Conservation (phyloP, 2,797 vertebrate genomes). For the Smutsia gigantea region DNA sequence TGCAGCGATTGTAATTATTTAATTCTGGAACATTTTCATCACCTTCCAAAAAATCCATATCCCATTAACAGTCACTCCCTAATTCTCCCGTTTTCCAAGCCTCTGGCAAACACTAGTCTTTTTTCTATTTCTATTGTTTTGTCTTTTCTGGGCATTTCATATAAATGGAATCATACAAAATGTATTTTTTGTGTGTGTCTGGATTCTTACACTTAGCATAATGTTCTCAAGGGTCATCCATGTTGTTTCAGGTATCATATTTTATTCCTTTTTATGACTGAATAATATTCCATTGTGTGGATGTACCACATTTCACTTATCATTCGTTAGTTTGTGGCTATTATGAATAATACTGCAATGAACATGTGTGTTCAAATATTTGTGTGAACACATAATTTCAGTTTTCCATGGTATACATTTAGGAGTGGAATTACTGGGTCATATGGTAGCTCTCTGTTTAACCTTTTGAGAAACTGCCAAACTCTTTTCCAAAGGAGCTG, state of each 20-base stretch:
- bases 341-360: neutral
- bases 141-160: neutral
- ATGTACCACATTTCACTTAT: neutral
- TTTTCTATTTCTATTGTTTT: neutral
- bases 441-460: neutral
- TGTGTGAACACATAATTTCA: neutral
- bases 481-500: neutral
- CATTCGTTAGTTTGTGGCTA: neutral
- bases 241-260: neutral
- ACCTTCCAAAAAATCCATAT: neutral
- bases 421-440: neutral
- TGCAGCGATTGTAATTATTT: neutral
- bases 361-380: constrained; percentile 12
- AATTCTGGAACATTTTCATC: neutral
- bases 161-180: neutral
- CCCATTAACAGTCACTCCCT: neutral
- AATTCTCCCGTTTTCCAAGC: neutral
- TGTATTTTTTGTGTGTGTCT: neutral
- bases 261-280: neutral
- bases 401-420: neutral
- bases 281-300: neutral
- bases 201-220: neutral
- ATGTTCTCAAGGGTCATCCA: no score
- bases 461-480: neutral
- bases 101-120: neutral